Percentiles rank a stretch among this genome's conserved stretches.
Conservation (phyloP, 2,113 vertebrate species). For the Corythaixoides concolor region DNA sequence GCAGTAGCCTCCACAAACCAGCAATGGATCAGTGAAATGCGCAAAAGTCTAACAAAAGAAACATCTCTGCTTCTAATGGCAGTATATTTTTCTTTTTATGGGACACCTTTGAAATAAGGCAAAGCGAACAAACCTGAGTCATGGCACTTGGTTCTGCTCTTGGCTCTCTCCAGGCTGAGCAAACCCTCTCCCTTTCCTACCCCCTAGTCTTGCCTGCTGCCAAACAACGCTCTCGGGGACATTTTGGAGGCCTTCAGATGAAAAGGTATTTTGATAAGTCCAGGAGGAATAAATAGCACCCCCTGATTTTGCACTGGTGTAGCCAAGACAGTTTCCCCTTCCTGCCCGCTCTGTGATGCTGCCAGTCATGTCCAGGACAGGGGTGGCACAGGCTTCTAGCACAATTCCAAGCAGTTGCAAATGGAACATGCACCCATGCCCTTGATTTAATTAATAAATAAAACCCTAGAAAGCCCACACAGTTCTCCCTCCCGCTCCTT, state of each 20-base stretch:
- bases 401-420: background rate
- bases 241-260: background rate
- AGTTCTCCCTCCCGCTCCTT: background rate
- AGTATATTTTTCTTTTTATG: background rate
- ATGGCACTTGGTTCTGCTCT: background rate
- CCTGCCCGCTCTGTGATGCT: fast-evolving
- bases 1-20: background rate
- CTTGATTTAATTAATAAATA: background rate
- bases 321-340: background rate
- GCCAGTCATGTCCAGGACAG: background rate
- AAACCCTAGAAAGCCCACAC: background rate
- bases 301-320: background rate
- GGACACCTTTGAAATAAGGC: background rate
- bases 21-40: background rate
- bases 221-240: background rate
- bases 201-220: background rate
- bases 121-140: background rate
- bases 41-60: background rate
- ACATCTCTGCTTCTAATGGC: background rate
- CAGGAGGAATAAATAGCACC: background rate
- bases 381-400: background rate
- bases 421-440: background rate
- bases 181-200: background rate
- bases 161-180: background rate
- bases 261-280: background rate